Evolutionary conservation across 2,888 invertebrate species (phyloP).

Genomic region (Adelphocoris suturalis): DNA sequence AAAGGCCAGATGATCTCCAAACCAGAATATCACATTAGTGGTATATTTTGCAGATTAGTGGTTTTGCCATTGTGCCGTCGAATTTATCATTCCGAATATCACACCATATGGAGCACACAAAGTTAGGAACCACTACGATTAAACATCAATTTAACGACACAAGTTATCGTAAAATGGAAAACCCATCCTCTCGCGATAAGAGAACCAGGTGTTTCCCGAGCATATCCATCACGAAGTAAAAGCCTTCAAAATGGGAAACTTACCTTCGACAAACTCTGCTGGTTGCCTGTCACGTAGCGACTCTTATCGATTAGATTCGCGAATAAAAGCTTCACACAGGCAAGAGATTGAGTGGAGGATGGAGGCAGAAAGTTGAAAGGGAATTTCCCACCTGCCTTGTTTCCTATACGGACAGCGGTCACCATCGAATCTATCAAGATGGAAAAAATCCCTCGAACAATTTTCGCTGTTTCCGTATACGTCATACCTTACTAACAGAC

Average conservation of each 20-base stretch:
- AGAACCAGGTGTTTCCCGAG: neutral
- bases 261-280: conserved; percentile 4
- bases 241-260: neutral
- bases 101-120: neutral
- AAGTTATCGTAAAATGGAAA: neutral
- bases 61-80: too few species aligned
- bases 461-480: too few species aligned
- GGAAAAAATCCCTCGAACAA: neutral
- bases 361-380: neutral
- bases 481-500: too few species aligned
- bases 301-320: conserved; percentile 10
- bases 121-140: neutral
- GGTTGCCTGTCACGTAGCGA: conserved; percentile 2
- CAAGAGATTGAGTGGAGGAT: neutral
- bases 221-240: neutral
- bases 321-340: neutral
- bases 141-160: neutral
- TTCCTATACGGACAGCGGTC: neutral
- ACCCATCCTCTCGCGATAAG: neutral
- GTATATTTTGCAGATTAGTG: too few species aligned
- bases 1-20: too few species aligned
- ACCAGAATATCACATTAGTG: too few species aligned
- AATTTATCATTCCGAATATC: too few species aligned
- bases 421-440: neutral
- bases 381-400: neutral